Evolutionary conservation across 2,888 invertebrate species (phyloP), one percentile per base, ranked within the genome.

Genomic region (Melanostoma mellinum): DNA sequence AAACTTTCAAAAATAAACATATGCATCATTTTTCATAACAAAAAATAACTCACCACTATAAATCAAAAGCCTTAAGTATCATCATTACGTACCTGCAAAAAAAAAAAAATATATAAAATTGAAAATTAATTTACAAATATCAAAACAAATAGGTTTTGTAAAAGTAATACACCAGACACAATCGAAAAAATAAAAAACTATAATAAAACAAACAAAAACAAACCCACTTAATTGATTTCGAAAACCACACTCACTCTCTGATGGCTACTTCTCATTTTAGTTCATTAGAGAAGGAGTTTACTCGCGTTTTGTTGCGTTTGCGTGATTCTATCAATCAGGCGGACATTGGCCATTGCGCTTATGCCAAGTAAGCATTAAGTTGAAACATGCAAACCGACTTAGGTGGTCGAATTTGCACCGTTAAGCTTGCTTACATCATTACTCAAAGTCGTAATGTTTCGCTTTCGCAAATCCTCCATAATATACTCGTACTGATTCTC

Each of bases 341-440:
- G 63, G 71, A 60, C 72, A 68, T 44, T 67, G 63, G 44, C 65
- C 56, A 63, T 61, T 50, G 35, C 55, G 63, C 53, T 36, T 33
- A 40, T 55, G 35, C 32, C 46, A 38, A 48, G 6, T 50, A 56
- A 44, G 33, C 78, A 78, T 82, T 78, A 78, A 78, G 52, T 67
- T 72, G 67, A 82, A 53, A 82, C 82, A 78, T 73, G 78, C 78
- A 82, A 78, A 68, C 72, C 73, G 58, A 74, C 69, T 82, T 61
- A 56, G 65, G 38, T 36, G 38, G 44, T 75, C 71, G 56, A 58
- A 71, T 71, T 78, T 73, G 78, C 82, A 82, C 61, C 53, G 60
- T 30, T 72, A 63, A 58, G 74, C 56, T 36, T 32, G 40, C 78
- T 82, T 82, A 82, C 73, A 82, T 78, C 78, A 63, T 63, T 63